Conservation (phyloP, 2,888 invertebrate genomes). For the Heliconius ismenius region DNA sequence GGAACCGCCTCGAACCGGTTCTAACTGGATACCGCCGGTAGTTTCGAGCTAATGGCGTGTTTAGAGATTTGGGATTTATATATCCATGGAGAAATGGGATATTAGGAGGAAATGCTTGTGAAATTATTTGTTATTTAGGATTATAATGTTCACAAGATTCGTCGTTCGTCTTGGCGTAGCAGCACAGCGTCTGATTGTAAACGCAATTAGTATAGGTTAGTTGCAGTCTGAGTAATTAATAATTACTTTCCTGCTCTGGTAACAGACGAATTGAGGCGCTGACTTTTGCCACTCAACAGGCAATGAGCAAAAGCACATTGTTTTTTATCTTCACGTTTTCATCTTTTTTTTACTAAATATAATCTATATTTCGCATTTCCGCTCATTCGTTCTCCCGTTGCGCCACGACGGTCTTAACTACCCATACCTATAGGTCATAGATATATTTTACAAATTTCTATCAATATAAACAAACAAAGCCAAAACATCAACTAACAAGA, state of each 20-base stretch:
- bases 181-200: no score
- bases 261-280: background rate
- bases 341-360: no score
- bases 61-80: conserved; percentile 31
- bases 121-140: conserved; percentile 8
- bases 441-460: background rate
- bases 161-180: no score
- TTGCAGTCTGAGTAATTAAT: no score
- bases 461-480: background rate
- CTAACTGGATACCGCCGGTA: conserved; percentile 27
- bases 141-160: background rate
- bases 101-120: conserved; percentile 11
- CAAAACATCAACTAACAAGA: background rate
- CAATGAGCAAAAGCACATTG: no score
- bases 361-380: no score
- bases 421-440: no score
- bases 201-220: no score
- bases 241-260: no score
- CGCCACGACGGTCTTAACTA: no score
- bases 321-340: no score
- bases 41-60: conserved; percentile 36
- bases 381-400: no score
- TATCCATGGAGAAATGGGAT: conserved; percentile 12
- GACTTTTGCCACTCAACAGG: background rate
- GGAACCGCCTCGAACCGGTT: conserved; percentile 27